Percentiles rank a stretch among this genome's conserved stretches.
Conservation (phyloP, 2,888 invertebrate genomes). For the Carterocephalus palaemon region DNA sequence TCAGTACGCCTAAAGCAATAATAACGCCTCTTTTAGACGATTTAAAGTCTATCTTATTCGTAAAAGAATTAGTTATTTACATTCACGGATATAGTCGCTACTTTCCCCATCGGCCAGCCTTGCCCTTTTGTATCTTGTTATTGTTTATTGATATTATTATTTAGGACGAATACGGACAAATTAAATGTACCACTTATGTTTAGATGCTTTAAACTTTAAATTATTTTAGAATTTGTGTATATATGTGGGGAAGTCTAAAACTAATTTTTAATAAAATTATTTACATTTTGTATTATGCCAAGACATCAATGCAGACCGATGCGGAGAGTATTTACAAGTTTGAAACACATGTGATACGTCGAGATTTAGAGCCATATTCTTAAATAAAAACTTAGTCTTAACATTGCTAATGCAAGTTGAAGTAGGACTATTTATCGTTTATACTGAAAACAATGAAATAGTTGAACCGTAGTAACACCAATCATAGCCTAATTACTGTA, state of each 20-base stretch:
- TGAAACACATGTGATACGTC: slow-evolving; percentile 46
- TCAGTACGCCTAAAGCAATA: slow-evolving; percentile 54
- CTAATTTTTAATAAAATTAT: background rate
- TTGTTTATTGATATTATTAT: slow-evolving; percentile 9
- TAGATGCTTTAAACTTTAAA: slow-evolving; percentile 15
- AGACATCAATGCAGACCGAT: slow-evolving; percentile 27
- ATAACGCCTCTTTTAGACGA: slow-evolving; percentile 47
- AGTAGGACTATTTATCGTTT: slow-evolving; percentile 43
- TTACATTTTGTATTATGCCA: background rate
- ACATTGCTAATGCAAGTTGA: slow-evolving; percentile 55
- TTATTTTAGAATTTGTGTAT: slow-evolving; percentile 27
- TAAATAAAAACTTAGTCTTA: slow-evolving; percentile 45
- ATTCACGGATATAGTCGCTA: slow-evolving; percentile 30
- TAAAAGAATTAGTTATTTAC: slow-evolving; percentile 33
- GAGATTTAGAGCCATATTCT: slow-evolving; percentile 50
- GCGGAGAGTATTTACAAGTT: slow-evolving; percentile 29
- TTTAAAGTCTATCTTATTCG: slow-evolving; percentile 36
- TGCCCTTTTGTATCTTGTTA: background rate
- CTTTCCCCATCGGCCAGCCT: slow-evolving; percentile 33
- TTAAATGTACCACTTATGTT: slow-evolving; percentile 4
- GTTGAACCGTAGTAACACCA: slow-evolving; percentile 73
- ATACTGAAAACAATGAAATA: slow-evolving; percentile 47
- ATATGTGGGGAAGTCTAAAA: slow-evolving; percentile 17
- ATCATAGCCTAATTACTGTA: slow-evolving; percentile 73
- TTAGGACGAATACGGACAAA: slow-evolving; percentile 3